These are phyloP conservation scores for Phyllotreta cruciferae DNA, from an alignment of 2,888 invertebrate genomes.

Conservation along the genomic window DNA sequence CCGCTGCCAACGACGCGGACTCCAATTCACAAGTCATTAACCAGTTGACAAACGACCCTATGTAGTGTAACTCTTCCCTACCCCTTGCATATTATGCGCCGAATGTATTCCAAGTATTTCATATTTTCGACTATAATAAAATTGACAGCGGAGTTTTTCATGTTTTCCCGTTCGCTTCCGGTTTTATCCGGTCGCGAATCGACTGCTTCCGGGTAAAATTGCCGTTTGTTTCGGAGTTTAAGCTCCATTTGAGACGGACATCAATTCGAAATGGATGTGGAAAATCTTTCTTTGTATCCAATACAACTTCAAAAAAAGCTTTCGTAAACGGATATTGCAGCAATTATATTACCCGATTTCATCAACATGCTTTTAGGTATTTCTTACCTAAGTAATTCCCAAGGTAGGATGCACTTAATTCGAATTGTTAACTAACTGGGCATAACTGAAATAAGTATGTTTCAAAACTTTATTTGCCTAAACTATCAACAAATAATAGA, in stretches of 20 bases:
- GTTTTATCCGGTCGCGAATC: conserved; percentile 47
- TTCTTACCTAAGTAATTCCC: no score
- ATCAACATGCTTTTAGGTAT: no score
- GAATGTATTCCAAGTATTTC: conserved; percentile 52
- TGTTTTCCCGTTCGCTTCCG: conserved; percentile 57
- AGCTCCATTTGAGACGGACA: conserved; percentile 53
- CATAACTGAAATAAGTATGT: no score
- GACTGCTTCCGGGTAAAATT: conserved; percentile 49
- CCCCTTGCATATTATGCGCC: conserved; percentile 50
- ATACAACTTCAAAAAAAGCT: no score
- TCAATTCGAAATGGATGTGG: no score
- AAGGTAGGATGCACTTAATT: no score
- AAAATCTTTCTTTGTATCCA: no score
- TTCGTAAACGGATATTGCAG: no score
- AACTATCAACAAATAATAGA: no score
- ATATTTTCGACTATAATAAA: conserved; percentile 49
- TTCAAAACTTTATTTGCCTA: no score
- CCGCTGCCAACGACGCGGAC: conserved; percentile 43
- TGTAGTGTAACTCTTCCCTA: conserved; percentile 19
- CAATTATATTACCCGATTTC: no score
- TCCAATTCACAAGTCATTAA: conserved; percentile 69
- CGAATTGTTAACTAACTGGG: no score
- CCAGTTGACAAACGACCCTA: conserved; percentile 64
- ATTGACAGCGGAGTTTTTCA: conserved; percentile 51
- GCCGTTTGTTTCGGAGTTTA: conserved; percentile 53